Percentiles rank a stretch among this genome's conserved stretches.
Conservation (phyloP, 2,797 vertebrate genomes). For the Hippoglossus hippoglossus region DNA sequence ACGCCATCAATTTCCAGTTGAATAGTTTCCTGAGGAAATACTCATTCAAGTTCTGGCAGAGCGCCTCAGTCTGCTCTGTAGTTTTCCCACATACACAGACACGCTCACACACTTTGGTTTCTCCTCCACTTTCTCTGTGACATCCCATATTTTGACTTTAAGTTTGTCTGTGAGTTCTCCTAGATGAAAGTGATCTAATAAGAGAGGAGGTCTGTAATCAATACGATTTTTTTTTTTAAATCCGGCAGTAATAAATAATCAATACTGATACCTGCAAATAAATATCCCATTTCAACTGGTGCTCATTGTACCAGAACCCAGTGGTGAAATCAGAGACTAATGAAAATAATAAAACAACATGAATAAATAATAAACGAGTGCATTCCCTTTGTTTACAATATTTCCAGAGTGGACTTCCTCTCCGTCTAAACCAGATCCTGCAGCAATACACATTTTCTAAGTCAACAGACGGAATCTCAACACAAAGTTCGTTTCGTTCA, state of each 20-base stretch:
- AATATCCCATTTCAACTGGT: background rate
- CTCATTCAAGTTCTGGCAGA: slow-evolving; percentile 65
- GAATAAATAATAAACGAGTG: background rate
- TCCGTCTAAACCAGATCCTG: background rate
- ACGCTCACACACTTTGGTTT: slow-evolving; percentile 1
- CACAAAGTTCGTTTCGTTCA: slow-evolving; percentile 1
- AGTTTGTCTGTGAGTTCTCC: slow-evolving; percentile 2
- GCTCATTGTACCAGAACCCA: background rate
- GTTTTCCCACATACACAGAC: slow-evolving; percentile 42
- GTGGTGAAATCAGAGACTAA: background rate
- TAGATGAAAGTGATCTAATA: slow-evolving; percentile 8
- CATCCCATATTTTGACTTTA: background rate
- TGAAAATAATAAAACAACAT: background rate
- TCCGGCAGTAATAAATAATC: background rate
- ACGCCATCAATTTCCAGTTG: slow-evolving; percentile 72
- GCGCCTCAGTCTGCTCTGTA: slow-evolving; percentile 41
- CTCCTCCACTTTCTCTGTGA: background rate
- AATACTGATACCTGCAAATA: background rate
- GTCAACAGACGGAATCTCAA: slow-evolving; percentile 1
- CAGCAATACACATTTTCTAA: background rate
- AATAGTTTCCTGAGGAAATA: slow-evolving; percentile 80
- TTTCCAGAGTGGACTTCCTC: background rate
- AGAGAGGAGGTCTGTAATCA: background rate
- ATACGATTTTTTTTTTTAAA: background rate
- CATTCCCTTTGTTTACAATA: slow-evolving; percentile 1